Evolutionary conservation across 2,888 invertebrate species (phyloP), one percentile per base, ranked within the genome.

Genomic region (Pyrgus malvae): DNA sequence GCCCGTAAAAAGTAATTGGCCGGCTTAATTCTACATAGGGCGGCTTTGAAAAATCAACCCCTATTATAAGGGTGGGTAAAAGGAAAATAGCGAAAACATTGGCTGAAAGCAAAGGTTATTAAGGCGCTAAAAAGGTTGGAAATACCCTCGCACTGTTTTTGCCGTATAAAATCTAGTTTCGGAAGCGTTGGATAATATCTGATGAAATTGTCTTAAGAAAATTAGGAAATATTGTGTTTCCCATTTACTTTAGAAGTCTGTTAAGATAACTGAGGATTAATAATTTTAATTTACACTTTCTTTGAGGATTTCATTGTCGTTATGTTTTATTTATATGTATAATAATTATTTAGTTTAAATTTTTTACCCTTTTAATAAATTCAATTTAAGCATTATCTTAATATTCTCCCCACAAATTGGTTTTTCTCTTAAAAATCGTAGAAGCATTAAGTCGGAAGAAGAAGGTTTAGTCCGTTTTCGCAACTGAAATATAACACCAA

Each of bases 11-110:
- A 46, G 46, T 46, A 46, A 46, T 46, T 46, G 46, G 14, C 35
- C 35, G 23, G 35, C 35, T 25, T 46, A 46, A 46, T 46, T 46
- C 35, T 35, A 25, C 23, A 35, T 25, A 46, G 35, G 46, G 35
- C 46, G 23, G 35, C 46, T 46, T 46, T 46, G 46, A 46, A 48
- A 48, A 48, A 48, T 48, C 48, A 25, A 37, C 48, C 48, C 35
- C 48, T 48, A 48, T 48, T 48, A 48, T 14, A 35, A 33, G 46
- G 25, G 48, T 14, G 9, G 16, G 37, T 27, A 16, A 27, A 37
- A 23, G 46, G 35, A 14, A 27, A 27, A 40, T 2, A 35, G 11
- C 33, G 23, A 37, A 48, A 48, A 48, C 21, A 35, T 48, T 48
- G 23, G 25, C 48, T 25, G n/a, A 9, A 33, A 16, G 35, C 3